These are phyloP conservation scores for Heliconius himera DNA, from an alignment of 1,140 invertebrate genomes.

Conservation along the genomic window DNA sequence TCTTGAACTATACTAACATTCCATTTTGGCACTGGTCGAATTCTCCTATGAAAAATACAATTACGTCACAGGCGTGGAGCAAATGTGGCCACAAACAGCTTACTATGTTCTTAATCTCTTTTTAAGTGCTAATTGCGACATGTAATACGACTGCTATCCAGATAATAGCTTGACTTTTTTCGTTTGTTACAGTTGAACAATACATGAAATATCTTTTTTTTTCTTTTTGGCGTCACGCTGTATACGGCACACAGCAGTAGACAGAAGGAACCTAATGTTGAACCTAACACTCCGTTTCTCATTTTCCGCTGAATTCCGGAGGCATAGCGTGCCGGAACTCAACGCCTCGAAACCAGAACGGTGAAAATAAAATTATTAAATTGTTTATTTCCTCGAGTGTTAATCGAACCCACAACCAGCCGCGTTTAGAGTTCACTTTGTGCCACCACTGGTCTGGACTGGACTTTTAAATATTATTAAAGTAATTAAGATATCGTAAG, in stretches of 20 bases:
- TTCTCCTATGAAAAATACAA: constrained; percentile 46
- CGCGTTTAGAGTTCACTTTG: neutral
- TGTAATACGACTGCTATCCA: neutral
- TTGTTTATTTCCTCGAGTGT: no score
- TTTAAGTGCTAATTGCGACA: constrained; percentile 32
- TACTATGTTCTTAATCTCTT: constrained; percentile 36
- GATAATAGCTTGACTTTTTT: constrained; percentile 1
- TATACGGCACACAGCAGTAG: no score
- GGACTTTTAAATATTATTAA: neutral
- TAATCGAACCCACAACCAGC: no score
- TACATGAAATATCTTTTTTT: neutral
- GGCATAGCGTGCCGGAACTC: no score
- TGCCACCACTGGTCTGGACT: no score
- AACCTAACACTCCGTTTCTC: no score
- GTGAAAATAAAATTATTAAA: no score
- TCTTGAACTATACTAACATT: neutral
- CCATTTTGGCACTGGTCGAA: constrained; percentile 58
- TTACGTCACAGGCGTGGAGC: constrained; percentile 43
- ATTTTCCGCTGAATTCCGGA: no score
- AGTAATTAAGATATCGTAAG: constrained; percentile 11
- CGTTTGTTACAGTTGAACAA: neutral
- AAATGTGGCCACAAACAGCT: constrained; percentile 35
- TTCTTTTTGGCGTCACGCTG: no score
- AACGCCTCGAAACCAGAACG: no score
- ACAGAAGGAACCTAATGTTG: no score